A percentile compares a stretch with the other conserved stretches of the same genome.
These are phyloP conservation scores for Trachelus stipa DNA, from an alignment of 2,888 invertebrate genomes.

Conservation along the genomic window DNA sequence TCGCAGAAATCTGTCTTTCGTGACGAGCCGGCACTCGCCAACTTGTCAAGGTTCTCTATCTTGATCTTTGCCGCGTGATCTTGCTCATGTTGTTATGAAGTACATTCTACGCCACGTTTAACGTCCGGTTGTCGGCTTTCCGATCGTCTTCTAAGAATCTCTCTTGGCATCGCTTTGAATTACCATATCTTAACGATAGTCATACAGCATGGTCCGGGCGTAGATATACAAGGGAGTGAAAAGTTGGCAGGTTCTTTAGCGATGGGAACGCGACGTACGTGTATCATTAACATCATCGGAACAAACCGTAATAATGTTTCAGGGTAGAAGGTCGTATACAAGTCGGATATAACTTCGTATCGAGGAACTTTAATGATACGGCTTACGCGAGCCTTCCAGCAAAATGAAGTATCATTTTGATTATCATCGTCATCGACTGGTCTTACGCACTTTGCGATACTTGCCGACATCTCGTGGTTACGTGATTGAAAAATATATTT, in stretches of 20 bases:
- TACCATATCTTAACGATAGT: slow-evolving; percentile 39
- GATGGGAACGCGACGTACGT: background rate
- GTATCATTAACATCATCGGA: slow-evolving; percentile 17
- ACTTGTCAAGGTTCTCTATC: too few relatives aligned
- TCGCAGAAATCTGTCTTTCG: too few relatives aligned
- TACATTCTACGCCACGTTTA: too few relatives aligned
- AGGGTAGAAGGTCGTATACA: slow-evolving; percentile 6
- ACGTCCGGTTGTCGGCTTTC: slow-evolving; percentile 18
- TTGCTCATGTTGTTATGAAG: too few relatives aligned
- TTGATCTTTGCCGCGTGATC: too few relatives aligned
- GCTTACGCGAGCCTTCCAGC: slow-evolving; percentile 23
- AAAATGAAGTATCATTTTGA: slow-evolving; percentile 5
- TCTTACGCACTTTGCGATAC: slow-evolving; percentile 16
- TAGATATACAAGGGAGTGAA: slow-evolving; percentile 14
- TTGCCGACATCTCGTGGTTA: too few relatives aligned
- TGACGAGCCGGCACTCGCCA: too few relatives aligned
- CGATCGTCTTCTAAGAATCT: slow-evolving; percentile 13
- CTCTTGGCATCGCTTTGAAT: slow-evolving; percentile 18
- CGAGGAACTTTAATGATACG: slow-evolving; percentile 29
- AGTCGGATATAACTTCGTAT: too few relatives aligned
- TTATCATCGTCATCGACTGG: slow-evolving; percentile 23
- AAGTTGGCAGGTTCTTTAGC: slow-evolving; percentile 7
- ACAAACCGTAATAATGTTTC: slow-evolving; percentile 25
- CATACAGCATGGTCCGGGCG: slow-evolving; percentile 17
- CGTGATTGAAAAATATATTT: too few relatives aligned